A percentile compares a stretch with the other conserved stretches of the same genome.
Conservation (phyloP, 1,140 invertebrate genomes). For the Panagrolaimus sp. region DNA sequence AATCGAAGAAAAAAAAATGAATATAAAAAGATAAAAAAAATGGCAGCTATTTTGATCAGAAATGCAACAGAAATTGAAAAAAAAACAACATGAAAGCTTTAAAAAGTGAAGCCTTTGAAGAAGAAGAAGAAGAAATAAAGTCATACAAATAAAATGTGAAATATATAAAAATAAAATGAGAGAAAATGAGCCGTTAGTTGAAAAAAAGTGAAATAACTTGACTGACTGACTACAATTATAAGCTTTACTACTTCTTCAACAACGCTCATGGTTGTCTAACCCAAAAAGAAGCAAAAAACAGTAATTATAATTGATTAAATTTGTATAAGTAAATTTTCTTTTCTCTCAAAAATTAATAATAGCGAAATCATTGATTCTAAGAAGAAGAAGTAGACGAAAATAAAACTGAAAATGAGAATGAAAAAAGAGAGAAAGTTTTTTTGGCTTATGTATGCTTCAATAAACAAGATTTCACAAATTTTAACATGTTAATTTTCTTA, state of each 20-base stretch:
- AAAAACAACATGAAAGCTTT: neutral
- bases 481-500: neutral
- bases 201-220: conserved; percentile 14
- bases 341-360: neutral
- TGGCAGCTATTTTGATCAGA: neutral
- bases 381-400: conserved; percentile 15
- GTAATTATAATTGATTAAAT: neutral
- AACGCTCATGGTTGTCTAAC: neutral
- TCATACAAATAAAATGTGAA: neutral
- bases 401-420: neutral
- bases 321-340: neutral
- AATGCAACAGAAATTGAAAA: neutral
- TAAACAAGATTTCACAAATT: neutral
- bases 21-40: neutral
- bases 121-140: neutral
- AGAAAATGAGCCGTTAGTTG: neutral
- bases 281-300: neutral
- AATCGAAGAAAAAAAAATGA: neutral
- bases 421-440: neutral
- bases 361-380: neutral
- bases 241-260: no score
- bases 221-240: neutral
- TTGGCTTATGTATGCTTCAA: neutral
- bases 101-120: neutral
- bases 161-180: conserved; percentile 6